phyloP scores from a whole-genome alignment of 2,113 vertebrate species.

The Strigops habroptila region DNA sequence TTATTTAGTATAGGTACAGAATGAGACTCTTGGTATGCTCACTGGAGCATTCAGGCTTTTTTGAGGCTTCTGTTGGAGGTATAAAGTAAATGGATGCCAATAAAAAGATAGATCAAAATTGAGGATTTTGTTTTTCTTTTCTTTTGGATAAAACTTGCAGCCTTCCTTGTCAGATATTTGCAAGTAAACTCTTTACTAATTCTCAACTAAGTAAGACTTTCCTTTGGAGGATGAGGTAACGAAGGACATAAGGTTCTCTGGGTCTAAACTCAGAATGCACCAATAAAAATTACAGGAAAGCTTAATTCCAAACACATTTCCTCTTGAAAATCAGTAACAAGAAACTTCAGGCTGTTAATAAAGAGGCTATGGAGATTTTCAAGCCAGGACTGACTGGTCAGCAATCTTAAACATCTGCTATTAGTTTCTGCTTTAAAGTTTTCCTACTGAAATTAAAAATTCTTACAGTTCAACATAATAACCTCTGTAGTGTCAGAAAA shows the following conservation, averaged over 20 bases:
- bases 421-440: constrained; percentile 59
- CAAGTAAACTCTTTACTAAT: neutral
- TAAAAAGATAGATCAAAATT: neutral
- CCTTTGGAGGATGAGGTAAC: neutral
- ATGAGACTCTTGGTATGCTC: neutral
- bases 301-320: constrained; percentile 28
- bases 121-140: neutral
- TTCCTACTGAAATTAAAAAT: constrained; percentile 41
- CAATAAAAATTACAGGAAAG: constrained; percentile 57
- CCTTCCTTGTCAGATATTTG: neutral
- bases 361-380: constrained; percentile 11
- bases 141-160: neutral
- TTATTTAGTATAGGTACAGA: neutral
- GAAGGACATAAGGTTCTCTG: neutral
- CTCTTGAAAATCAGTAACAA: constrained; percentile 36
- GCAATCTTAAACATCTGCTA: constrained; percentile 62
- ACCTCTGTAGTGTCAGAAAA: constrained; percentile 15
- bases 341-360: constrained; percentile 26
- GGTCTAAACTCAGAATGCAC: constrained; percentile 5
- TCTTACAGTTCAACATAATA: neutral
- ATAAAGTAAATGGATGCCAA: neutral
- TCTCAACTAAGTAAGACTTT: neutral
- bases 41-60: neutral
- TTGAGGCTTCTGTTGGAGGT: neutral
- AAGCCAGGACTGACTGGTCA: neutral